Conservation (phyloP, 2,113 vertebrate species). For the Tympanuchus pallidicinctus region DNA sequence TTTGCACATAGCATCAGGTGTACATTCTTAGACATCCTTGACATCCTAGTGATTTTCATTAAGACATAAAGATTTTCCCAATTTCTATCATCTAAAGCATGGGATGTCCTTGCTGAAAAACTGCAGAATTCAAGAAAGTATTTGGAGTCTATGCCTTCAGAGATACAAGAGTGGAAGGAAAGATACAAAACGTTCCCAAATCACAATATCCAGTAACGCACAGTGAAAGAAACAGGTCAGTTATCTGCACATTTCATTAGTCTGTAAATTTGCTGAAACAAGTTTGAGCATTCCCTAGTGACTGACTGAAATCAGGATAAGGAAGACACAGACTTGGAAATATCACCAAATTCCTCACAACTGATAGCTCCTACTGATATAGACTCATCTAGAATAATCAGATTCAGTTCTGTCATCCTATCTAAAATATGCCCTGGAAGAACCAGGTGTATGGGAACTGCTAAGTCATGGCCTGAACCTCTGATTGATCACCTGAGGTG, state of each 20-base stretch:
- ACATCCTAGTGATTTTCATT: neutral
- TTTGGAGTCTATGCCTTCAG: neutral
- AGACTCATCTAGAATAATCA: neutral
- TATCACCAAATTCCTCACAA: neutral
- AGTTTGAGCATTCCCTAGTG: neutral
- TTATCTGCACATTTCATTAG: neutral
- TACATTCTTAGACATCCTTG: neutral
- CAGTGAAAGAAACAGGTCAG: neutral
- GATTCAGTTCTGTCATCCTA: neutral
- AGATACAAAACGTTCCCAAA: neutral
- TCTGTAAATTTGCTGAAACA: neutral
- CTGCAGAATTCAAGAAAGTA: neutral
- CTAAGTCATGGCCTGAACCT: too few species aligned
- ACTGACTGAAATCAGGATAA: neutral
- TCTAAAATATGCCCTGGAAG: neutral
- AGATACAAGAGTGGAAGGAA: neutral
- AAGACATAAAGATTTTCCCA: conserved; percentile 14
- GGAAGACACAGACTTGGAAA: neutral
- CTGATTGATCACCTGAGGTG: too few species aligned
- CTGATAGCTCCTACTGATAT: neutral
- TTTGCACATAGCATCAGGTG: neutral
- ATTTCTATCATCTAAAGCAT: neutral
- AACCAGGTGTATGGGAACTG: too few species aligned
- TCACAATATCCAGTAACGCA: neutral
- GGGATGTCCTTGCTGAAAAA: neutral